A percentile compares a stretch with the other conserved stretches of the same genome.
Conservation (phyloP, 2,113 vertebrate species). For the Oncorhynchus gorbuscha region DNA sequence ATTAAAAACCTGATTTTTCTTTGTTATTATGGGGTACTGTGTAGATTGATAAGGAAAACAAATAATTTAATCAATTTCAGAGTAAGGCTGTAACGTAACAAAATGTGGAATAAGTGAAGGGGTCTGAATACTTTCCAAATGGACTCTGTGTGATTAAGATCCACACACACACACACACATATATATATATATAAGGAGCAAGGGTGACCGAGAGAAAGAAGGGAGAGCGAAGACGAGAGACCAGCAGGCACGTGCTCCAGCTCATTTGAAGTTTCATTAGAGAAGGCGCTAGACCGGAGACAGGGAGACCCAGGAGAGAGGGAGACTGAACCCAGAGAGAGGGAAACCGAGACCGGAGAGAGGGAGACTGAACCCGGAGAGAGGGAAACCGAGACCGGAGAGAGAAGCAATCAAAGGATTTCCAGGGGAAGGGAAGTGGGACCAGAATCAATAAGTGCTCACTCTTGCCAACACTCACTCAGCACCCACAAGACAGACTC, state of each 20-base stretch:
- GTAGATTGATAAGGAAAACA: too few relatives aligned
- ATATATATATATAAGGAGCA: too few relatives aligned
- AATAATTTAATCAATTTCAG: too few relatives aligned
- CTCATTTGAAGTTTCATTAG: constrained; percentile 51
- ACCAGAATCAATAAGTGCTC: constrained; percentile 75
- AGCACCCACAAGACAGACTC: constrained; percentile 11
- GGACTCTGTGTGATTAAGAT: too few relatives aligned
- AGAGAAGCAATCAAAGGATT: constrained; percentile 80
- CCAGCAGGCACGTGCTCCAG: constrained; percentile 65
- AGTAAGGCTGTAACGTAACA: too few relatives aligned
- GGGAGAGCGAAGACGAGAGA: constrained; percentile 9
- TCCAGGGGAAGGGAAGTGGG: constrained; percentile 58
- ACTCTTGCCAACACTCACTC: constrained; percentile 54
- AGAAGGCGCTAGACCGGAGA: constrained; percentile 17
- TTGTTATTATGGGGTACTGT: too few relatives aligned
- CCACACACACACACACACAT: too few relatives aligned
- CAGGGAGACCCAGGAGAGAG: constrained; percentile 32
- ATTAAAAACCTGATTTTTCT: too few relatives aligned
- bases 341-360: constrained; percentile 49
- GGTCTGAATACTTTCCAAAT: too few relatives aligned
- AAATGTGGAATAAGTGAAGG: too few relatives aligned
- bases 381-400: constrained; percentile 49
- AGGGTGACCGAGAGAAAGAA: neutral
- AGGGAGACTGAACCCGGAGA: constrained; percentile 35
- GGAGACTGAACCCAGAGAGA: constrained; percentile 36